These are phyloP conservation scores for Sminthurinus aureus DNA, from an alignment of 2,888 invertebrate genomes.

Conservation along the genomic window DNA sequence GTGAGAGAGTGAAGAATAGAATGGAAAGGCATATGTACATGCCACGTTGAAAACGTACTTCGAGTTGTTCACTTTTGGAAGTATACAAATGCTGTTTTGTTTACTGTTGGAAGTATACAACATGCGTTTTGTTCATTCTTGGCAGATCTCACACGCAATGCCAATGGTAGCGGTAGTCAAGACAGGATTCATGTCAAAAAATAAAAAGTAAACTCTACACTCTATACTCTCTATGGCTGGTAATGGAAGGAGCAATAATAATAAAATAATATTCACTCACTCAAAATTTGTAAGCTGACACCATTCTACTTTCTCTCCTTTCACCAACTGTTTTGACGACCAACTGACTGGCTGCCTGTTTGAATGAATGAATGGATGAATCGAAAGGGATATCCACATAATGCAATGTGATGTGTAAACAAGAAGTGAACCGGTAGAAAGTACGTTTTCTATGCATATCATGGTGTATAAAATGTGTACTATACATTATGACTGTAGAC, in stretches of 20 bases:
- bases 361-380: not conserved
- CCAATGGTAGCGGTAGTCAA: not conserved
- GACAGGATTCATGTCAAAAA: not conserved
- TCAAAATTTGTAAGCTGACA: not conserved
- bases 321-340: not conserved
- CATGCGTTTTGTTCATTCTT: no score
- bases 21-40: no score
- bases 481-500: not conserved
- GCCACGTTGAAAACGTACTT: no score
- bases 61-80: no score
- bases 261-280: not conserved
- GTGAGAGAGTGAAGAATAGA: no score
- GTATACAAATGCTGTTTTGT: no score
- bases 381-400: not conserved
- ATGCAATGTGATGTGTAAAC: no score
- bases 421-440: not conserved
- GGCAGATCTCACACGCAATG: no score
- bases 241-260: not conserved
- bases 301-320: not conserved
- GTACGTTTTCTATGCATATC: not conserved
- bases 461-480: not conserved
- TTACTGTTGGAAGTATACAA: no score
- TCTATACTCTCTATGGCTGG: no score
- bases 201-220: not conserved
- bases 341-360: not conserved